These are phyloP conservation scores for Drepana arcuata DNA, from an alignment of 1,140 invertebrate species.

Conservation along the genomic window DNA sequence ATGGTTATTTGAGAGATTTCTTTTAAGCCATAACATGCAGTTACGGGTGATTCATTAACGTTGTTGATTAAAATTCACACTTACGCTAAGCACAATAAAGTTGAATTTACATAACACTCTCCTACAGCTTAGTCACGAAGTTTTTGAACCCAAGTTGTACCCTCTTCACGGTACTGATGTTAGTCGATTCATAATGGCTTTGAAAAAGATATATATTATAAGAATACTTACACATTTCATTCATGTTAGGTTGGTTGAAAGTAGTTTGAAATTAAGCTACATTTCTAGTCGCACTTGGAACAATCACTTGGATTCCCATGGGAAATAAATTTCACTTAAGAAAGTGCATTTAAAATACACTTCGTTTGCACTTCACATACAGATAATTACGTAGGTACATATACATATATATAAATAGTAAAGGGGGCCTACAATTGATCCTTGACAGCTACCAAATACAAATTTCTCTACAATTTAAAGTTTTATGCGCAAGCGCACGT, in stretches of 20 bases:
- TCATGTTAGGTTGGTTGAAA: slow-evolving; percentile 28
- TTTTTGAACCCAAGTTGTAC: slow-evolving; percentile 6
- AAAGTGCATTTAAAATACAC: slow-evolving; percentile 11
- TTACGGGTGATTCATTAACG: too few species aligned
- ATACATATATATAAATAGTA: slow-evolving; percentile 11
- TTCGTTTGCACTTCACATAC: slow-evolving; percentile 9
- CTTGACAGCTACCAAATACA: slow-evolving; percentile 26
- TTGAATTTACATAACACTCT: too few species aligned
- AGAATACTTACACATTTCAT: slow-evolving; percentile 53
- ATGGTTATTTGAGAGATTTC: too few species aligned
- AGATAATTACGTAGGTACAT: slow-evolving; percentile 5
- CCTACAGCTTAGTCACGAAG: too few species aligned
- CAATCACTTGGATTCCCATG: slow-evolving; percentile 13
- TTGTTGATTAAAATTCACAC: too few species aligned
- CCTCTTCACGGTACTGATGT: too few species aligned
- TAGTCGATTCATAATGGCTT: too few species aligned
- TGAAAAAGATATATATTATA: too few species aligned
- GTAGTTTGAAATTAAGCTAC: too few species aligned
- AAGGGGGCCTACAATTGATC: slow-evolving; percentile 21
- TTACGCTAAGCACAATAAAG: too few species aligned
- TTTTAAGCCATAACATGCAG: too few species aligned
- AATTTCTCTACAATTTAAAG: slow-evolving; percentile 27
- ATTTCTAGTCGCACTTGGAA: slow-evolving; percentile 11
- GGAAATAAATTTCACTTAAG: slow-evolving; percentile 21
- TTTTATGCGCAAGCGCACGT: slow-evolving; percentile 39